Percentiles rank a stretch among this genome's conserved stretches.
Conservation (phyloP, 2,888 invertebrate genomes). For the Hyalella azteca region DNA sequence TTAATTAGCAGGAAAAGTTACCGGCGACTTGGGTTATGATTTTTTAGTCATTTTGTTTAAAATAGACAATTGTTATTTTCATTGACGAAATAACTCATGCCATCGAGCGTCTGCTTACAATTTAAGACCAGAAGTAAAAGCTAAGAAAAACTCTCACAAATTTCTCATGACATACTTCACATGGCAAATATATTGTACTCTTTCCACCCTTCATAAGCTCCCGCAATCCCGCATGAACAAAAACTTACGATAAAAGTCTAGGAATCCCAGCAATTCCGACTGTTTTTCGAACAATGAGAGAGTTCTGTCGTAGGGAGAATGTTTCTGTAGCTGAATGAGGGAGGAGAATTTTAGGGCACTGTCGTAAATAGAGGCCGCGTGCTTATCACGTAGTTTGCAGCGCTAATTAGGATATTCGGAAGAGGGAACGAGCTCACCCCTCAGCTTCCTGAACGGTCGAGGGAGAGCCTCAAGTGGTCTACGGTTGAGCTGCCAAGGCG, state of each 20-base stretch:
- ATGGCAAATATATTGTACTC: too few species aligned
- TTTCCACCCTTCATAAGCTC: too few species aligned
- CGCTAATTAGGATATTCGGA: constrained; percentile 22
- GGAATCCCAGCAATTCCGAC: not conserved
- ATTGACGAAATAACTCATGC: too few species aligned
- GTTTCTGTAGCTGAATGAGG: not conserved
- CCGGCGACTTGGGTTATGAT: too few species aligned
- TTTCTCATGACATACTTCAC: too few species aligned
- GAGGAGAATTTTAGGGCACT: not conserved
- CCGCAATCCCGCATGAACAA: too few species aligned
- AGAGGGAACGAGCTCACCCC: constrained; percentile 2
- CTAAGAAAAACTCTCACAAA: too few species aligned
- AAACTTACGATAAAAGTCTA: not conserved
- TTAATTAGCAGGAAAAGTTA: too few species aligned
- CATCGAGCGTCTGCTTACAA: too few species aligned
- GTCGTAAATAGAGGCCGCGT: constrained; percentile 31
- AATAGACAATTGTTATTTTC: too few species aligned
- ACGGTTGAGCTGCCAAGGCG: constrained; percentile 4
- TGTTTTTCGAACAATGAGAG: not conserved
- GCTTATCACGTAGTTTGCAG: constrained; percentile 30
- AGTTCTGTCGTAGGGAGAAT: constrained; percentile 6
- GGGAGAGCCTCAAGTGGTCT: constrained; percentile 2
- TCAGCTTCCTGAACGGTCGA: not conserved
- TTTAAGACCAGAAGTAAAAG: too few species aligned
- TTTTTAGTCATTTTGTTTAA: too few species aligned